Evolutionary conservation across 2,797 vertebrate genomes (phyloP).

Genomic region (Cossypha caffra): DNA sequence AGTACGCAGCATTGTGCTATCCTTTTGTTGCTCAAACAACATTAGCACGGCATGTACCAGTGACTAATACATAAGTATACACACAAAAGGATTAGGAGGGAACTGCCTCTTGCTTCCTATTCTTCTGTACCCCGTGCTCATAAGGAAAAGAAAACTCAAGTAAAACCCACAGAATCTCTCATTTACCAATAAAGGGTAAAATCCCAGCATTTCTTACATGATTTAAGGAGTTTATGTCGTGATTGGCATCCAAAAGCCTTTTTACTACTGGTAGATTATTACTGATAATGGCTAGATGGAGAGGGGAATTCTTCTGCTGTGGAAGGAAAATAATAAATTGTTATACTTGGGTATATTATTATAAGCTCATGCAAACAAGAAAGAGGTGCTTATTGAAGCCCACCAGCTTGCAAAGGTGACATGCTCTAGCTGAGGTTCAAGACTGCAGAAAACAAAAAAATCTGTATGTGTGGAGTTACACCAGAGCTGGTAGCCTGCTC

Average conservation of each 20-base stretch:
- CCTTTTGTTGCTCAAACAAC: not conserved
- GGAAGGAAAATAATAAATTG: conserved; percentile 28
- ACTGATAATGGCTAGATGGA: conserved; percentile 86
- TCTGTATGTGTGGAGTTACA: not conserved
- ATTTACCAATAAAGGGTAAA: not conserved
- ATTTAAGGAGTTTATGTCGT: conserved; percentile 80
- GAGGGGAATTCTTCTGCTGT: conserved; percentile 83
- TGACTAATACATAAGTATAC: not conserved
- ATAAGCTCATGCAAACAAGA: not conserved
- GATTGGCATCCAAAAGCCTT: conserved; percentile 80
- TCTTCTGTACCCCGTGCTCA: not conserved
- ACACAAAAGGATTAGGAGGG: not conserved
- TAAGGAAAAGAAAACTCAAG: not conserved
- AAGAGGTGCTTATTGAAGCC: not conserved
- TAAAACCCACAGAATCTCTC: not conserved
- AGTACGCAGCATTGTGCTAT: not conserved
- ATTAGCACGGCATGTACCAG: not conserved
- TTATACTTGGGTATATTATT: not conserved
- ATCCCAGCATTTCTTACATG: conserved; percentile 73
- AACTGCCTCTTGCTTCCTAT: not conserved
- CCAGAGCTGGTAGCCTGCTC: not conserved
- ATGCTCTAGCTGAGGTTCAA: not conserved
- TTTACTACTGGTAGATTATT: conserved; percentile 80
- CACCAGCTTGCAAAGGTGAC: fast-evolving
- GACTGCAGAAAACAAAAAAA: not conserved